Percentiles rank a stretch among this genome's conserved stretches.
phyloP scores from a whole-genome alignment of 2,797 vertebrate species.

The Artibeus lituratus region DNA sequence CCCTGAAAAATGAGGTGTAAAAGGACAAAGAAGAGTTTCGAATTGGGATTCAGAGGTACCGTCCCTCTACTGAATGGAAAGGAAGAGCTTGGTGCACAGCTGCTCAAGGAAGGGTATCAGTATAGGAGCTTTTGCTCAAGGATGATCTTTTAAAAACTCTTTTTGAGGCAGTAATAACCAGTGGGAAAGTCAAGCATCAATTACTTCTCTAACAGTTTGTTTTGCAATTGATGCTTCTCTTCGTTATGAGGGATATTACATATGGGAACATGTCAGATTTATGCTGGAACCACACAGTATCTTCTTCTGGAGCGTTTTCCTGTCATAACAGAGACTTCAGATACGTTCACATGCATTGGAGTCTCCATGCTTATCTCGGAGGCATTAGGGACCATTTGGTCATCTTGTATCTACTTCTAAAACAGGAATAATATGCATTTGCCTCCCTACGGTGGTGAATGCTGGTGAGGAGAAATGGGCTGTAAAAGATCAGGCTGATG shows the following conservation, averaged over 20 bases:
- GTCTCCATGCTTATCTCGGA: not conserved
- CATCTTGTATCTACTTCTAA: not conserved
- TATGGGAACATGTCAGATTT: no score
- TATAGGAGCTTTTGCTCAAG: no score
- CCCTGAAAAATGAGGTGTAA: not conserved
- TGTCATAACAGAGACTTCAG: not conserved
- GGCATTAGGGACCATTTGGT: not conserved
- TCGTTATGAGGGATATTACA: no score
- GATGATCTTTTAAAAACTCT: no score
- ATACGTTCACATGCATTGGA: accelerated
- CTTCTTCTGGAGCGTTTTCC: not conserved
- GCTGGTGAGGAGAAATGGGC: not conserved
- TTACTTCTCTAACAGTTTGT: no score
- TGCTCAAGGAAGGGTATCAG: no score
- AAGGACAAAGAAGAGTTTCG: not conserved
- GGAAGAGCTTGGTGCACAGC: not conserved
- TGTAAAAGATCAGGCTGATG: not conserved
- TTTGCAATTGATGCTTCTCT: no score
- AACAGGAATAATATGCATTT: not conserved
- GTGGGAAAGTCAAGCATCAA: no score
- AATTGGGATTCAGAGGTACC: not conserved
- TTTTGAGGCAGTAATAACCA: no score
- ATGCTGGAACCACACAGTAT: not conserved
- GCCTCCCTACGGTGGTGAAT: not conserved
- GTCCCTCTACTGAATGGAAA: not conserved